Base-by-base conservation (phyloP, 1,140 invertebrate species). In the Lineus longissimus region DNA sequence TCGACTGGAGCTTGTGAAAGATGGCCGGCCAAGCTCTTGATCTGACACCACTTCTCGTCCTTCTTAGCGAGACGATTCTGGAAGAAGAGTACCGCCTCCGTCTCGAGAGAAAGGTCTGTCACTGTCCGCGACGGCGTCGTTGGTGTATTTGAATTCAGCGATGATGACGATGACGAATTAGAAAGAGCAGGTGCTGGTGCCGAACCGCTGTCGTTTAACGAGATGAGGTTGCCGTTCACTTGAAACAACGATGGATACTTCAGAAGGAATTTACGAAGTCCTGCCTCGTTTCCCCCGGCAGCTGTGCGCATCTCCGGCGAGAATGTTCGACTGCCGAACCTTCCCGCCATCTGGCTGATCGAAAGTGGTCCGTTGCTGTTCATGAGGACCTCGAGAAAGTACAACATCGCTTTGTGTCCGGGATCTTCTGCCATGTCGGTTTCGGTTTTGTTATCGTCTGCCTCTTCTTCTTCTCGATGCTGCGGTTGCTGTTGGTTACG, bases 361-460 rank as follows among this genome's bases (percentile, higher is more conserved):
- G 78, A 77, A 47, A 81, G 71, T 11, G 76, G 79, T 9, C 70
- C 74, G 51, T 65, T 72, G 63, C 73, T 79, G 71, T 82, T 80
- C 76, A 83, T 82, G n/a, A 83, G 66, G 47, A 82, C 77, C 67
- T 83, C 82, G 58, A 83, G 64, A 67, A 82, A 82, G 69, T 81
- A 82, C 69, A 83, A 70, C 79, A 83, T 83, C 40, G 79, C 81
- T 61, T 82, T 80, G 69, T 83, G 81, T 47, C 76, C 76, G 23
- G 79, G 73, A 62, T 82, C 80, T 60, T 81, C 79, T 29, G 77
- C 76, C 77, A 79, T 80, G 58, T 69, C 76, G 54, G 43, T 51
- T 51, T 51, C 25, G 6, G n/a, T 51, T 23, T 51, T 27, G 6
- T 4, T 23, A 7, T 51, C 47, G 47, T 51, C 19, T n/a, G 6